Evolutionary conservation across 2,888 invertebrate genomes (phyloP), one percentile per base, ranked within the genome.

Genomic region (Pogonocherus hispidulus): DNA sequence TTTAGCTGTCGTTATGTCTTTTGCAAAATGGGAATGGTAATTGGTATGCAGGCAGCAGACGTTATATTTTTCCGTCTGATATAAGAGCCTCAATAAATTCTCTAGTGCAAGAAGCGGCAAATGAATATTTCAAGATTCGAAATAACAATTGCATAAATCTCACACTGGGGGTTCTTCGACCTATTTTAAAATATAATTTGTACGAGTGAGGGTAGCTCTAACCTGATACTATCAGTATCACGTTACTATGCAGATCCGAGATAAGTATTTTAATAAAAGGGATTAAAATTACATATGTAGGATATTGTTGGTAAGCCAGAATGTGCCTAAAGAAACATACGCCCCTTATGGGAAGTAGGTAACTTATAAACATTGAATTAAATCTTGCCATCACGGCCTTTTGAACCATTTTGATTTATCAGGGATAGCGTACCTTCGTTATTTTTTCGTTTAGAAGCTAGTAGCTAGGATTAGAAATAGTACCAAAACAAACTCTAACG

Each of bases 231-330:
- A 83, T 84, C 83, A 79, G 84, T 84, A 84, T 84, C 84, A 81
- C 78, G 82, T 84, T 84, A 83, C 84, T 79, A 81, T 83, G 78
- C 80, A 84, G 83, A 84, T 83, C 79, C 71, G 56, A 83, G 84
- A 84, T 84, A 84, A 82, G 81, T 78, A 82, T 83, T 84, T 82
- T 82, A 84, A 84, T 84, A 83, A 83, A 82, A 80, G 79, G 84
- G 84, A 85, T 85, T 85, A 85, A 84, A 84, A 83, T 83, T 84
- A 84, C 84, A 84, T 84, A 82, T 84, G 84, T 84, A 82, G 76
- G 79, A 81, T 82, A 82, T 83, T 83, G 82, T 83, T 76, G 75
- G 77, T 69, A 76, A 78, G 78, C 79, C 79, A 74, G 74, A 73
- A 75, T 74, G 70, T 74, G 76, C 80, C 76, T 76, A 67, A 74